Evolutionary conservation across 1,140 invertebrate species (phyloP), one percentile per base, ranked within the genome.

Genomic region (Drosophila sp.): DNA sequence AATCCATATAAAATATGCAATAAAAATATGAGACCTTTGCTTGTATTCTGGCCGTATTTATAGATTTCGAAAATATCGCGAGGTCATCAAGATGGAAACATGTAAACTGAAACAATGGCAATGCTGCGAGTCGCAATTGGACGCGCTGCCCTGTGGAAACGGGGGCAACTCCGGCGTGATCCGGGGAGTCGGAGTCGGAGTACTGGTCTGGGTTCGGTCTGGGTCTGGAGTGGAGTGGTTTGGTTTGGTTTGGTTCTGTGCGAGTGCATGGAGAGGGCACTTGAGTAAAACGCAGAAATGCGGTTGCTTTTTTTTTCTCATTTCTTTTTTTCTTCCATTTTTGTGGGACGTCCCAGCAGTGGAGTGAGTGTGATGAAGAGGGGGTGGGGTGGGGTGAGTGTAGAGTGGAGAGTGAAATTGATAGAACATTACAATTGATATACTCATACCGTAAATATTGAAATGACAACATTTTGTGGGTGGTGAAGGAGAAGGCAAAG

Each of bases 21-120:
- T 86, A 86, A 86, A 79, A 86, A 83, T 83, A 70, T 87, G 83
- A 86, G 58, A 85, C 73, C 72, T 71, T 80, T 80, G 75, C 76
- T 63, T 70, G 81, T 75, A 69, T 69, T 76, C 64, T 4, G 1
- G 40, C 65, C 44, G 44, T 64, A 77, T 87, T 86, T 86, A 87
- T 82, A 86, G 83, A 73, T 72, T 77, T 60, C 38, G 29, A 70
- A 65, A 76, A 61, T 67, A 69, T 63, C 60, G 66, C 79, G 82
- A 79, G 83, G 79, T 86, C 83, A 86, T 87, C 83, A 87, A 76
- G 82, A 86, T 80, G 70, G 79, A 80, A 86, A 85, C 72, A 87
- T 80, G 76, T 50, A 87, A 87, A 87, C 79, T 89, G 83, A 87
- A 87, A 87, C 83, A 87, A 87, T 87, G 80, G 76, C 76, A 67